Evolutionary conservation across 2,113 vertebrate species (phyloP).

Genomic region (Dipodomys stephensi): DNA sequence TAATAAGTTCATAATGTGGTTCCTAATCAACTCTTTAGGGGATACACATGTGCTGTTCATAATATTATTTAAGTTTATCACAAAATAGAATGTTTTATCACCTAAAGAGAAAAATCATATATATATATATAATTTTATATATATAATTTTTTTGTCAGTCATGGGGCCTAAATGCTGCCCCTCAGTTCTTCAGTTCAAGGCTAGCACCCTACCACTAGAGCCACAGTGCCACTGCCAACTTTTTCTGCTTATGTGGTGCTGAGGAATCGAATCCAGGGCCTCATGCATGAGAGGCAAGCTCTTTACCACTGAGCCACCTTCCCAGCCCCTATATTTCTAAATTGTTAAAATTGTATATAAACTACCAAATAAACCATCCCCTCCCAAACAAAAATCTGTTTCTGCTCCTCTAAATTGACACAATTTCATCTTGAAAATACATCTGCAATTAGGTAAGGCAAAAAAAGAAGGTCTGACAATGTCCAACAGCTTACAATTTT

Average conservation of each 20-base stretch:
- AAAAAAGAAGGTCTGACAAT: background rate
- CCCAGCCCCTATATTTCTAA: background rate
- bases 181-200: too few relatives aligned
- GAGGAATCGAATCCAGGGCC: too few relatives aligned
- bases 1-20: background rate
- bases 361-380: background rate
- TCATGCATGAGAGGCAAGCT: too few relatives aligned
- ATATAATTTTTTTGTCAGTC: too few relatives aligned
- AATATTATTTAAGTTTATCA: background rate
- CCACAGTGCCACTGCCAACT: too few relatives aligned
- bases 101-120: background rate
- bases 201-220: too few relatives aligned
- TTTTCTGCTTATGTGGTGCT: too few relatives aligned
- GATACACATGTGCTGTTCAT: background rate
- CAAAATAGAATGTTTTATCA: background rate
- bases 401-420: background rate
- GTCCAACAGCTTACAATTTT: background rate
- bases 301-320: too few relatives aligned
- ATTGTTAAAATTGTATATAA: background rate
- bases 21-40: background rate
- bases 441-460: background rate
- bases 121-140: too few relatives aligned
- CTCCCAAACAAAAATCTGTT: background rate
- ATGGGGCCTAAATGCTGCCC: too few relatives aligned
- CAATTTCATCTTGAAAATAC: background rate